Evolutionary conservation across 2,113 vertebrate species (phyloP).

Genomic region (Vulpes vulpes): DNA sequence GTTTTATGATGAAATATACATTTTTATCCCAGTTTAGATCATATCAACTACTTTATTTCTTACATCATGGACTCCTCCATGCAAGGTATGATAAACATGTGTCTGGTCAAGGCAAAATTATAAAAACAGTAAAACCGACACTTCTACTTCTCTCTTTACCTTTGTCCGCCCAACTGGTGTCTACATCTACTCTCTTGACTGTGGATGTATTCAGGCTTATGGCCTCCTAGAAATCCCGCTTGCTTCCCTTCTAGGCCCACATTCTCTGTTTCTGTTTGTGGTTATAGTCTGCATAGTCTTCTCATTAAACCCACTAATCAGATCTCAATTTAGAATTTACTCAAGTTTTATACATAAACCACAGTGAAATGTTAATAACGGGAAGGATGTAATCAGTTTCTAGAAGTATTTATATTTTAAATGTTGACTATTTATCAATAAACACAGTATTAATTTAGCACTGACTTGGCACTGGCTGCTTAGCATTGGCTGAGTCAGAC

Average conservation of each 20-base stretch:
- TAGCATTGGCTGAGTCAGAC: not conserved
- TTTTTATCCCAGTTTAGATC: constrained; percentile 52
- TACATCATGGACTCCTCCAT: constrained; percentile 4
- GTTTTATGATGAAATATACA: constrained; percentile 59
- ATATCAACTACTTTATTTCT: constrained; percentile 49
- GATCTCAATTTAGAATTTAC: not conserved
- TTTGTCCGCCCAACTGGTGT: not conserved
- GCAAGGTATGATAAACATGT: not conserved
- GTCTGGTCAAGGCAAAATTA: not conserved
- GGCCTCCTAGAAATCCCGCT: not conserved
- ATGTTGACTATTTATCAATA: constrained; percentile 21
- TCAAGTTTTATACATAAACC: not conserved
- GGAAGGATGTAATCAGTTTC: not conserved
- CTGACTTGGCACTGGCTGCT: not conserved
- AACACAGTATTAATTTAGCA: constrained; percentile 49
- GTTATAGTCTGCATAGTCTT: not conserved
- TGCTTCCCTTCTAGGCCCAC: not conserved
- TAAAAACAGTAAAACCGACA: not conserved
- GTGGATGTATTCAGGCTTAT: rapidly evolving
- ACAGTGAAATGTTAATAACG: constrained; percentile 9
- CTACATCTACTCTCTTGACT: too few species aligned
- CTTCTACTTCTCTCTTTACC: not conserved
- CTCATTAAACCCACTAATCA: not conserved
- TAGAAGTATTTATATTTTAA: constrained; percentile 50
- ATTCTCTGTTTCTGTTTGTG: not conserved